Evolutionary conservation across 2,888 invertebrate species (phyloP), one percentile per base, ranked within the genome.

Genomic region (Luffia ferchaultella): DNA sequence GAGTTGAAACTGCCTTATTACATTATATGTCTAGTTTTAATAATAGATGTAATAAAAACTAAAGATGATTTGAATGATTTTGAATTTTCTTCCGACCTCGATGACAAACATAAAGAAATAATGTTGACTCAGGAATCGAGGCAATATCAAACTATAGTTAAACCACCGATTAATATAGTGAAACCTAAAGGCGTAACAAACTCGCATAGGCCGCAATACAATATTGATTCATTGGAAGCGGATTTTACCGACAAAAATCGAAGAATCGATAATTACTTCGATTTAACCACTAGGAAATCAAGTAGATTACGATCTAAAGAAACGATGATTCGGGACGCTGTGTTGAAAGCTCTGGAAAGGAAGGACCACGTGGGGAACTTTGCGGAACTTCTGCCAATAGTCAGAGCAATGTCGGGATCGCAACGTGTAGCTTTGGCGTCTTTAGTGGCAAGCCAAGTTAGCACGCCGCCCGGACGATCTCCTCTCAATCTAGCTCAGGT

Each of bases 371-470:
- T 86, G 16, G 86, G 86, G 54, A 87, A 86, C 62, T 86, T 89
- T 51, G 85, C 86, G 0, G 86, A 88, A 67, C 83, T 88, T 18
- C 70, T 89, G 70, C 90, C 90, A 43, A 89, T 89, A 57, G 74
- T 90, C 56, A 79, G 88, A 46, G 86, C 86, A 2, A 85, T 90
- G 76, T 86, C 89, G 1, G 85, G 86, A 0, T 83, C 85, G 20
- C 90, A 90, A 68, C 74, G 88, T 20, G 71, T 88, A 52, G 87
- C 88, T 1, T 65, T 90, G 51, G 88, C 89, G 0, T 87, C 88
- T 0, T 59, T 90, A 42, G 89, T 90, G 2, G 86, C 89, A 1
- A 86, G 84, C 1, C 88, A 89, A 65, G 83, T 88, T 47, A 85
- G 82, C 59, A 85, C 87, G 1, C 85, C 86, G 0, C 78, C 84